These are phyloP conservation scores for Melipona quadrifasciata DNA, from an alignment of 1,140 invertebrate genomes.

Conservation along the genomic window DNA sequence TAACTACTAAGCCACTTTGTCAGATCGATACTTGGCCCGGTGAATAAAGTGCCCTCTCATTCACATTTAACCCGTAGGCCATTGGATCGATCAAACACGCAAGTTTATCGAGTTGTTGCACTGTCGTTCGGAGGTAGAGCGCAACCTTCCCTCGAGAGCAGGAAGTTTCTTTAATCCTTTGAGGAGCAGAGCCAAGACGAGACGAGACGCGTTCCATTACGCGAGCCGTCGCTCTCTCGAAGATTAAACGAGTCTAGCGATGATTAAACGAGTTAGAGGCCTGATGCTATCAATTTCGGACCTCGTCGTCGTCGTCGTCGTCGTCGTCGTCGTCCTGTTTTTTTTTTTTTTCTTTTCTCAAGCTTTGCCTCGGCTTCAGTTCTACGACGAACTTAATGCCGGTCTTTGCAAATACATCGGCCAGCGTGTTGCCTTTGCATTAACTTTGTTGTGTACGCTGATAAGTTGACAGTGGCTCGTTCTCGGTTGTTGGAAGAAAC, in stretches of 20 bases:
- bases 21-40: neutral
- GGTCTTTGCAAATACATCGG: neutral
- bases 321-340: no score
- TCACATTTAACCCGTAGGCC: neutral
- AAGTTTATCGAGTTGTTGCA: slow-evolving; percentile 6
- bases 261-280: slow-evolving; percentile 40
- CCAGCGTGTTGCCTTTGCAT: neutral
- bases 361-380: neutral
- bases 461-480: neutral
- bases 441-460: neutral
- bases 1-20: neutral
- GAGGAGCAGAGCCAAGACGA: neutral
- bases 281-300: slow-evolving; percentile 15
- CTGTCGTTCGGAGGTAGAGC: neutral
- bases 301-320: no score
- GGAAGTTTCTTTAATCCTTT: slow-evolving; percentile 43
- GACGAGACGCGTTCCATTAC: slow-evolving; percentile 30
- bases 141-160: neutral
- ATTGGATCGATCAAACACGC: neutral
- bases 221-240: slow-evolving; percentile 3
- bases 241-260: slow-evolving; percentile 38
- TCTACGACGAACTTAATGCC: neutral
- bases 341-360: neutral
- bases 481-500: no score
- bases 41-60: no score